Evolutionary conservation across 2,113 vertebrate species (phyloP), one percentile per base, ranked within the genome.

Genomic region (Amblyopsis rosae): DNA sequence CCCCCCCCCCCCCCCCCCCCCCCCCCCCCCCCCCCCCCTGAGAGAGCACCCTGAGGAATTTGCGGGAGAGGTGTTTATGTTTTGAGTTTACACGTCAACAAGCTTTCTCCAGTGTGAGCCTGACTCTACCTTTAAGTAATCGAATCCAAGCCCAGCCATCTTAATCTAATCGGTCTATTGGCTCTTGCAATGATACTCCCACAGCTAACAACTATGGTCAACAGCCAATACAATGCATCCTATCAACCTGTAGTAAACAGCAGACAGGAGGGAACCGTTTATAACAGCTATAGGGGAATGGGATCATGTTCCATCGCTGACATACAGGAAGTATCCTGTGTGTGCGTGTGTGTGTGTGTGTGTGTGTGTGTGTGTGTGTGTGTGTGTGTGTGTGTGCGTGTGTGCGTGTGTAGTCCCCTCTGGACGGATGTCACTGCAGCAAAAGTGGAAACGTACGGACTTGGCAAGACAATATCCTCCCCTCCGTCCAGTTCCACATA

Each of bases 371-470:
- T 19, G 19, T 19, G 26, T 26, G 1, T 26, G 26, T 26, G 26
- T 3, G 26, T 26, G 26, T 2, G 26, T 26, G 26, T 26, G 26
- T 26, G 16, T 19, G 56, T 45, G 67, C 67, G 59, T 12, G 72
- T 45, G 55, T 19, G 41, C 49, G 61, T 15, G 26, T 33, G 57
- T 54, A 60, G 54, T 70, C 70, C 76, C 77, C 77, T 82, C 73
- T 65, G 61, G 17, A 65, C 33, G 82, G 79, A 76, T 67, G 59
- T 45, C 73, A 72, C 57, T 66, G 81, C 76, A 77, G 79, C 59
- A 73, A 65, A 57, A 75, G 60, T 58, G 69, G 70, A 82, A 79
- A 75, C 74, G 67, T 47, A 65, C 65, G 59, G 62, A 35, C 59
- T 3, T 46, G 47, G 57, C 74, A 69, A 35, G 66, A 55, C 15